Percentiles rank a stretch among this genome's conserved stretches.
Conservation (phyloP, 1,140 invertebrate genomes). For the Conopomorpha cramerella region DNA sequence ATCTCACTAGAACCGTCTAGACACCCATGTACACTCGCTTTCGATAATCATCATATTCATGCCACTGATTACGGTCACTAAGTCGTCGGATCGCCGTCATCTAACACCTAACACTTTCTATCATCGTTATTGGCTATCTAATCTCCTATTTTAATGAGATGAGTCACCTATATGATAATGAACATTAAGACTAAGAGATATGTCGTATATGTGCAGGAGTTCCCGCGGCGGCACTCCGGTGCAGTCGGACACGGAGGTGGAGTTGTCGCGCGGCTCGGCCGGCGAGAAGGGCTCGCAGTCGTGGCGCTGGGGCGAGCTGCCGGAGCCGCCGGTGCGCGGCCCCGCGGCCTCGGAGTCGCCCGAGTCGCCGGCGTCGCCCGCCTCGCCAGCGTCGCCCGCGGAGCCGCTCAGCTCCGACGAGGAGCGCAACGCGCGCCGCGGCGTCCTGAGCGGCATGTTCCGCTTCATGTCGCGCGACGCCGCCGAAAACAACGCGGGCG, state of each 20-base stretch:
- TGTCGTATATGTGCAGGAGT: constrained; percentile 27
- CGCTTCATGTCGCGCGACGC: constrained; percentile 86
- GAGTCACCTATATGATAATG: too few species aligned
- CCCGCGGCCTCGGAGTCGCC: constrained; percentile 12
- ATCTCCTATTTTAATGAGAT: too few species aligned
- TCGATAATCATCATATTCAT: constrained; percentile 8
- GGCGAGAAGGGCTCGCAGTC: constrained; percentile 66
- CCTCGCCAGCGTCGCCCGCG: constrained; percentile 24
- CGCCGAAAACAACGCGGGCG: constrained; percentile 67
- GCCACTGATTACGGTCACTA: neutral
- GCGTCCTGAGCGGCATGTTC: constrained; percentile 87
- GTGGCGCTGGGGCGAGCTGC: constrained; percentile 98
- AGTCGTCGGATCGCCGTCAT: neutral
- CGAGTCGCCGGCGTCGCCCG: constrained; percentile 22
- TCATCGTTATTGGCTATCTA: too few species aligned
- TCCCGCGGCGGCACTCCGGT: constrained; percentile 80
- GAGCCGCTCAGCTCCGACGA: constrained; percentile 49
- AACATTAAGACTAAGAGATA: too few species aligned
- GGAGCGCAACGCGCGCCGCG: constrained; percentile 27
- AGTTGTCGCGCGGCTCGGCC: constrained; percentile 72
- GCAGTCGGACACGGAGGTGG: constrained; percentile 93
- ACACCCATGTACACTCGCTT: constrained; percentile 15
- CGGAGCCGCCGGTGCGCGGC: constrained; percentile 59
- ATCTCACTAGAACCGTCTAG: too few species aligned
- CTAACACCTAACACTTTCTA: too few species aligned